These are phyloP conservation scores for Oxycera nigricornis DNA, from an alignment of 2,888 invertebrate species.

Conservation along the genomic window DNA sequence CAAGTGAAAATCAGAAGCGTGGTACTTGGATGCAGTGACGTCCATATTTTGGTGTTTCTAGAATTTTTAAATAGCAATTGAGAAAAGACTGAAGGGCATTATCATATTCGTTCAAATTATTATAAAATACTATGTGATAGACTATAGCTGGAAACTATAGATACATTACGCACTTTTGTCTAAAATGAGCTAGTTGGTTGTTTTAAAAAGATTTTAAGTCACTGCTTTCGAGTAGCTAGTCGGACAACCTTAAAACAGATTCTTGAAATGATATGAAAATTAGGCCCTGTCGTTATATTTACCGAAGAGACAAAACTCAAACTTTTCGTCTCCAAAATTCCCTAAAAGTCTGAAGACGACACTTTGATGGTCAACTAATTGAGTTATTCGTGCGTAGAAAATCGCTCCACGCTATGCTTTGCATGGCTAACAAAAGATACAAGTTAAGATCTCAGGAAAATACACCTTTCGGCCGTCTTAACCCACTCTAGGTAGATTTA, in stretches of 20 bases:
- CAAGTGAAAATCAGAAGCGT: background rate
- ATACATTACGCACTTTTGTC: no score
- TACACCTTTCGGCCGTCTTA: background rate
- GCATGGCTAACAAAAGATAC: background rate
- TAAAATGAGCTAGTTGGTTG: no score
- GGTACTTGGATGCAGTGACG: background rate
- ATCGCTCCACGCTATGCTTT: background rate
- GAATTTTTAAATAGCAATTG: no score
- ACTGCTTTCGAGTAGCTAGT: background rate
- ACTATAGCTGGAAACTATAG: no score
- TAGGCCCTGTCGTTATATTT: background rate
- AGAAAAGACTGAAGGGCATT: no score
- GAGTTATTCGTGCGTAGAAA: slow-evolving; percentile 34
- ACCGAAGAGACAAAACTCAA: background rate
- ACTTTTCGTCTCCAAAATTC: background rate
- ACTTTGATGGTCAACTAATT: slow-evolving; percentile 23
- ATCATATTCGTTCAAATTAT: no score
- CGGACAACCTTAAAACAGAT: background rate
- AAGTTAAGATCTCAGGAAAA: background rate
- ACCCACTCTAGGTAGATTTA: background rate
- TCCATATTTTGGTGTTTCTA: no score
- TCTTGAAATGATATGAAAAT: background rate
- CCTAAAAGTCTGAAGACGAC: background rate
- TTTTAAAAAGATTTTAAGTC: background rate
- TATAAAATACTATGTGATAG: no score